Percentiles rank a stretch among this genome's conserved stretches.
phyloP scores from a whole-genome alignment of 2,888 invertebrate genomes.

The Prosapia bicincta region DNA sequence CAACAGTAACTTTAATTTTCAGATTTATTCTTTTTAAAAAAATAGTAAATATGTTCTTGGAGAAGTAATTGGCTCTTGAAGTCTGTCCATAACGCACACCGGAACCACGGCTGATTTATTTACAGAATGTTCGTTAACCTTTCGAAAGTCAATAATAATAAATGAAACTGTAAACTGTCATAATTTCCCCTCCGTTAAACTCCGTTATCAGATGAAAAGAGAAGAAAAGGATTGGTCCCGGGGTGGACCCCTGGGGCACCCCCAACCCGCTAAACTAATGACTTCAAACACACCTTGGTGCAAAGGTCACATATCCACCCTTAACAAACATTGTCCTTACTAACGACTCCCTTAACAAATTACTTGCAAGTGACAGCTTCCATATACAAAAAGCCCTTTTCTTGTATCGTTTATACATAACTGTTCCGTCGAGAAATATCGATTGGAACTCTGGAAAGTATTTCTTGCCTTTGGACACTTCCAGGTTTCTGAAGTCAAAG shows the following conservation, averaged over 20 bases:
- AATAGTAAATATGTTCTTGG: no score
- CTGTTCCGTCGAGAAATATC: neutral
- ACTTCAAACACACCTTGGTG: neutral
- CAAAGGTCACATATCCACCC: neutral
- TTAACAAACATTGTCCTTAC: neutral
- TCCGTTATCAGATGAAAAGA: neutral
- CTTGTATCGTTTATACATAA: neutral
- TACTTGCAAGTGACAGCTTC: neutral
- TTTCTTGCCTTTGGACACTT: neutral
- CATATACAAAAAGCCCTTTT: neutral
- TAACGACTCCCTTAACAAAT: neutral
- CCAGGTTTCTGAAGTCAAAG: neutral
- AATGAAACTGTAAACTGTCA: neutral
- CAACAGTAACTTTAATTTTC: no score
- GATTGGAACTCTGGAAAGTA: neutral
- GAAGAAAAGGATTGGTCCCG: neutral
- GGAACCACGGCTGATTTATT: no score
- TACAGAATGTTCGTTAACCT: no score
- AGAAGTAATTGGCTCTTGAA: no score
- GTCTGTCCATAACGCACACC: no score
- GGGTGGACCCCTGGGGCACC: neutral
- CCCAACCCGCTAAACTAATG: neutral
- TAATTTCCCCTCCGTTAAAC: neutral
- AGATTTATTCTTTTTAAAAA: no score
- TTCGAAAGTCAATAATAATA: no score